These are phyloP conservation scores for Lepidocyrtoides sp. DNA, from an alignment of 2,888 invertebrate genomes.

Conservation along the genomic window DNA sequence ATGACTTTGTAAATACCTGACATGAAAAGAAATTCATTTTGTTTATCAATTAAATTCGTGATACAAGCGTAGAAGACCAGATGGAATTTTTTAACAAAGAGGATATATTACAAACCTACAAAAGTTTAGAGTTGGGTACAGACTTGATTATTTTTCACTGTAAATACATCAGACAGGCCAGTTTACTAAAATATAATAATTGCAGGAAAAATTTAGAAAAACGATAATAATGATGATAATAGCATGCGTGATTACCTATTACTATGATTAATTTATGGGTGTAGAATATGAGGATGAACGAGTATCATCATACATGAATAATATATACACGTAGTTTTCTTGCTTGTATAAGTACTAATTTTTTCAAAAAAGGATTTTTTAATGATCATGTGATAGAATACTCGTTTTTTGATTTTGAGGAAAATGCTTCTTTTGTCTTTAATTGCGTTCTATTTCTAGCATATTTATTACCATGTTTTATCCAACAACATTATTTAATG, in stretches of 20 bases:
- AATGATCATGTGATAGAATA: slow-evolving; percentile 1
- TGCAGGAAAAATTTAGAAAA: slow-evolving; percentile 53
- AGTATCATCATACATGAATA: too few relatives aligned
- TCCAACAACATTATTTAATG: too few relatives aligned
- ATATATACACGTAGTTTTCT: not conserved
- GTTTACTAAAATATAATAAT: slow-evolving; percentile 8
- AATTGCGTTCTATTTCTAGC: not conserved
- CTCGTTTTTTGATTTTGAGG: slow-evolving; percentile 16
- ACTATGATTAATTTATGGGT: slow-evolving; percentile 55
- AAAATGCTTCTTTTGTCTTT: slow-evolving; percentile 35
- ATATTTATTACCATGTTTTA: too few relatives aligned
- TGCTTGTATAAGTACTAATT: not conserved
- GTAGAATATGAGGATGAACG: slow-evolving; percentile 37
- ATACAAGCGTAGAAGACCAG: too few relatives aligned
- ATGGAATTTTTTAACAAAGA: too few relatives aligned
- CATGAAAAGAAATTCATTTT: too few relatives aligned
- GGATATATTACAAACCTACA: too few relatives aligned
- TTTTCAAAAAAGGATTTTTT: not conserved
- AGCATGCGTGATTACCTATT: slow-evolving; percentile 63
- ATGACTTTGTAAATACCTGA: too few relatives aligned
- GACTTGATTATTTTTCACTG: not conserved
- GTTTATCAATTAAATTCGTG: too few relatives aligned
- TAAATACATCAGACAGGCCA: not conserved
- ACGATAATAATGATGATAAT: slow-evolving; percentile 10
- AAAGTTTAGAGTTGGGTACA: too few relatives aligned